Evolutionary conservation across 2,797 vertebrate species (phyloP), one percentile per base, ranked within the genome.

Genomic region (Heliangelus exortis): DNA sequence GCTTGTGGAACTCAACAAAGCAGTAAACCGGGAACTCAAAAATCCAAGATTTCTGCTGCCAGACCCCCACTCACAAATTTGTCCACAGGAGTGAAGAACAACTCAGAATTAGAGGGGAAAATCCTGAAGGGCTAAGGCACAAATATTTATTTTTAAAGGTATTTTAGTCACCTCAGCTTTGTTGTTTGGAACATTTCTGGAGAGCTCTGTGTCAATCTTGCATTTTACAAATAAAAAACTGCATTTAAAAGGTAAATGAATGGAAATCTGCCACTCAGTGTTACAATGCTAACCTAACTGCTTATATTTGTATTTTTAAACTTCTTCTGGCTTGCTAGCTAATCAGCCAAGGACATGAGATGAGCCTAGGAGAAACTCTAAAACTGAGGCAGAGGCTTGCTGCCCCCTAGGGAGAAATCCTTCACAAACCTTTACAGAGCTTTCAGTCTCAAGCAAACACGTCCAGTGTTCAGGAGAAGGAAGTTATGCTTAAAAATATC

Each of bases 351-450:
- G 55, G 39, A 84, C 18, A 68, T 5, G 36, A 53, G 29, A 59
- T 29, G 3, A 67, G 22, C 31, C 45, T 29, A 34, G 17, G n/a
- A 95, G 34, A 47, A 48, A 68, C 41, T 12, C 50, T 45, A 29
- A 39, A 51, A 79, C 17, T 67, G 74, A 43, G 25, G 57, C 93
- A 90, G 90, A 73, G 25, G 59, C 83, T 76, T 94, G 93, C 93
- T 95, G 94, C 93, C 96, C 94, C 92, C 94, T 93, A 81, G n/a
- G 74, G 95, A 96, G 71, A 95, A 78, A 78, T 5, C 26, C 53
- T 63, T 78, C 69, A 58, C 17, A 65, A 72, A 65, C 22, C 66
- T 71, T 71, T 15, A 20, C 28, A 9, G 2, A 61, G 28, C 31
- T 29, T 25, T 77, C 5, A 13, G 13, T 43, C 47, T 25, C 4